Conservation (phyloP, 2,888 invertebrate species). For the Odontocerum albicorne region DNA sequence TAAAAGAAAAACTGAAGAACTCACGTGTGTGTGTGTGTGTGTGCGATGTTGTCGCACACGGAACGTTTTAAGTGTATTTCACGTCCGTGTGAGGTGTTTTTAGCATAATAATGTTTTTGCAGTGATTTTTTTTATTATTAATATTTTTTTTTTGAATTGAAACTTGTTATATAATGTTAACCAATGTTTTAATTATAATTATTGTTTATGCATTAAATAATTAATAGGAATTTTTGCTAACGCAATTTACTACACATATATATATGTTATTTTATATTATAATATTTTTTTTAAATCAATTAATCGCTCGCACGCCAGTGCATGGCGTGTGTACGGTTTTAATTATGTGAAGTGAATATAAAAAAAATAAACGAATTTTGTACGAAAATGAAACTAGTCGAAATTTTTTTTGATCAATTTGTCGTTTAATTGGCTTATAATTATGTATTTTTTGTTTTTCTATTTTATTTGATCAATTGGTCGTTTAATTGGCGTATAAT, state of each 20-base stretch:
- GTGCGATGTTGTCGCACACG: too few species aligned
- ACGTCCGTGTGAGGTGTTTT: too few species aligned
- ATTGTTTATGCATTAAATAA: too few species aligned
- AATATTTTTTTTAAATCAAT: too few species aligned
- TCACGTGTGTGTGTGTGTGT: too few species aligned
- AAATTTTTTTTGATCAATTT: constrained; percentile 39
- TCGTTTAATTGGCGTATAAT: constrained; percentile 5
- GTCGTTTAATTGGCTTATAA: constrained; percentile 5
- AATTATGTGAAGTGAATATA: background rate
- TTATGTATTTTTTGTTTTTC: constrained; percentile 10
- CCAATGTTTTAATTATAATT: background rate
- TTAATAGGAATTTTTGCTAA: too few species aligned
- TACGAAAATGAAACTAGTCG: constrained; percentile 38
- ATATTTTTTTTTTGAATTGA: background rate
- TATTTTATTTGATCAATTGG: constrained; percentile 38
- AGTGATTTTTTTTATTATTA: constrained; percentile 17
- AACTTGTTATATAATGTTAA: constrained; percentile 10
- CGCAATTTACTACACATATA: too few species aligned
- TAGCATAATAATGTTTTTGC: constrained; percentile 20
- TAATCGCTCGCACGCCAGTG: too few species aligned
- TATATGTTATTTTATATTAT: too few species aligned
- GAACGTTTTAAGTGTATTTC: too few species aligned
- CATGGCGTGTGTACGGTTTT: background rate
- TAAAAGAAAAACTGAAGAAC: too few species aligned
- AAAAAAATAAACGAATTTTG: constrained; percentile 7